A percentile compares a stretch with the other conserved stretches of the same genome.
Conservation (phyloP, 2,797 vertebrate genomes). For the Sebastes elongatus region DNA sequence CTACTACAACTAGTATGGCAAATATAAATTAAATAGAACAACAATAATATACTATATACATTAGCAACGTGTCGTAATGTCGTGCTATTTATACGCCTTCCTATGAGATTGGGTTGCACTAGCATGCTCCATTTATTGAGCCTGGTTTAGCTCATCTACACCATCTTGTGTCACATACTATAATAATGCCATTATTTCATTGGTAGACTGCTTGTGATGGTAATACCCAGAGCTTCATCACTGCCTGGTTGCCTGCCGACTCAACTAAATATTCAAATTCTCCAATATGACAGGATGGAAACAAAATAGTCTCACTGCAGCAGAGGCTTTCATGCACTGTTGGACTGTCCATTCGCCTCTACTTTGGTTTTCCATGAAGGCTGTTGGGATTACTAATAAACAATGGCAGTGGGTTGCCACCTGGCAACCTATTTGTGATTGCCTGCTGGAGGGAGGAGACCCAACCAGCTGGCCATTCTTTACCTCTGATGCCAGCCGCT, state of each 20-base stretch:
- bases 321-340: conserved; percentile 42
- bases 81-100: not conserved
- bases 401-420: conserved; percentile 64
- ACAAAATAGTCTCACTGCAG: conserved; percentile 35
- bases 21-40: not conserved
- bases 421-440: conserved; percentile 47
- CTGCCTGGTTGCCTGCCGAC: conserved; percentile 31
- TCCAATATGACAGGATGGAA: conserved; percentile 26
- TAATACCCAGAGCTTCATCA: conserved; percentile 32
- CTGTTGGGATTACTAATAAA: conserved; percentile 77
- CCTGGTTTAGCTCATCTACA: conserved; percentile 3
- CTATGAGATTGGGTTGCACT: not conserved
- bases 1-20: not conserved
- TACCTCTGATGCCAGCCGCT: conserved; percentile 27
- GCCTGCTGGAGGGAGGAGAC: conserved; percentile 53
- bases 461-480: conserved; percentile 69
- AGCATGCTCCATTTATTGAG: conserved; percentile 1
- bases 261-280: conserved; percentile 37
- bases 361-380: conserved; percentile 48
- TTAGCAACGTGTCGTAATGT: not conserved
- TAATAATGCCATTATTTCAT: conserved; percentile 56
- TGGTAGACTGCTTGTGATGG: conserved; percentile 43
- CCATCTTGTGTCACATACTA: not conserved
- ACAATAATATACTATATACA: not conserved
- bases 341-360: conserved; percentile 44